Conservation (phyloP, 2,888 invertebrate species). For the Clanis bilineata region DNA sequence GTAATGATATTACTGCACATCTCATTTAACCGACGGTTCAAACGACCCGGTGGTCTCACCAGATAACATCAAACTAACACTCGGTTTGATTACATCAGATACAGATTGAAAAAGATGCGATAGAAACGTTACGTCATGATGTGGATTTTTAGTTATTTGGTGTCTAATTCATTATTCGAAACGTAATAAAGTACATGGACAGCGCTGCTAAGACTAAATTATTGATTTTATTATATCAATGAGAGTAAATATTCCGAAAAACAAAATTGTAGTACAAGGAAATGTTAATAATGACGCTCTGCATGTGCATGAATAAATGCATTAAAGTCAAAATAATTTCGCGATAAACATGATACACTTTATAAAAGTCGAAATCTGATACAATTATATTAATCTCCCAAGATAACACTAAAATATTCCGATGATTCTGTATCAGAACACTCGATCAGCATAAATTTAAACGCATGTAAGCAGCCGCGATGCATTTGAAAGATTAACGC, state of each 20-base stretch:
- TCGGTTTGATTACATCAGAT: slow-evolving; percentile 2
- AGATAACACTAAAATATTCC: slow-evolving; percentile 7
- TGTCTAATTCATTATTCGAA: not conserved
- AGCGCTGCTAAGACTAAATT: no score
- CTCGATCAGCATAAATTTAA: slow-evolving; percentile 71
- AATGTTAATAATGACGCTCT: not conserved
- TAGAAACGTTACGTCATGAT: not conserved
- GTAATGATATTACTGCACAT: slow-evolving; percentile 3
- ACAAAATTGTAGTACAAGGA: not conserved
- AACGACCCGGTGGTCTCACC: slow-evolving; percentile 2
- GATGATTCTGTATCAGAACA: slow-evolving; percentile 29
- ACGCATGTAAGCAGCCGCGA: slow-evolving; percentile 62
- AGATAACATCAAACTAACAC: slow-evolving; percentile 12
- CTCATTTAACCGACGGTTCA: slow-evolving; percentile 1
- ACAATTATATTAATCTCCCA: not conserved
- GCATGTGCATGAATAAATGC: not conserved
- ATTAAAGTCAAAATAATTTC: not conserved
- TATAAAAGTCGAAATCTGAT: not conserved
- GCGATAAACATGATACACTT: not conserved
- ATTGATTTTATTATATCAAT: no score
- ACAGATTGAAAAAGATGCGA: not conserved
- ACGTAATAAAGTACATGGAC: no score
- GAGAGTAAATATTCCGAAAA: no score
- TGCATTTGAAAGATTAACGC: slow-evolving; percentile 57
- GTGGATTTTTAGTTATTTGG: not conserved